Base-by-base conservation (phyloP, 2,113 vertebrate species). In the Neodontobutis hainanensis region DNA sequence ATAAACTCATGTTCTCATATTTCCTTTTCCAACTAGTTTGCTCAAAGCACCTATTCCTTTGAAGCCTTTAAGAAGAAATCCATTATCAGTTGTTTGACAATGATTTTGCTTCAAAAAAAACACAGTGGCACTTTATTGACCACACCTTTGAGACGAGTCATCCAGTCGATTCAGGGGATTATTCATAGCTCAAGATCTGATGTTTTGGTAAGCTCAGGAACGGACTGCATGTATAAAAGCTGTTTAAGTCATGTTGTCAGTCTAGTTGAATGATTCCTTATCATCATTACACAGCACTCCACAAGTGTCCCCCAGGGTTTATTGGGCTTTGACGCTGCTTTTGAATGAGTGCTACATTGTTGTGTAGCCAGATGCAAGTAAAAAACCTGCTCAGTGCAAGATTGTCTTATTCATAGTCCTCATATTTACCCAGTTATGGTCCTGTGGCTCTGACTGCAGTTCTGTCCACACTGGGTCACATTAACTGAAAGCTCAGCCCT, bases 271-370 rank as follows among this genome's bases (percentile, higher is more conserved):
- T 55, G 34, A 55, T 55, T 55, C 34, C 36, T 55, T 34, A 36
- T 32, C 52, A 55, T 55, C 52, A 55, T 55, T 55, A 55, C 52
- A 55, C 52, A 55, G 52, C 12, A 34, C 35, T 55, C 32, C 11
- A 32, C 36, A 55, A 55, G 52, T 36, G 52, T 55, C 52, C 52
- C 52, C 52, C 36, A 55, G 52, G 52, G 52, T 38, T 55, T 55
- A 55, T 55, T 36, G 52, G 52, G 52, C 52, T 55, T 27, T 27
- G 38, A 55, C 6, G 12, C 52, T n/a, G 52, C 52, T n/a, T 55
- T 14, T 55, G 52, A 55, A 34, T 55, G 52, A 55, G 34, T 14
- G 32, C 52, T 5, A 34, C 52, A 4, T 32, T 36, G 52, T 6
- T 40, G 38, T 40, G 38, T 34, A 55, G 34, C 52, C 48, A 55